Percentiles rank a stretch among this genome's conserved stretches.
phyloP scores from a whole-genome alignment of 2,888 invertebrate species.

The Ophonus ardosiacus region DNA sequence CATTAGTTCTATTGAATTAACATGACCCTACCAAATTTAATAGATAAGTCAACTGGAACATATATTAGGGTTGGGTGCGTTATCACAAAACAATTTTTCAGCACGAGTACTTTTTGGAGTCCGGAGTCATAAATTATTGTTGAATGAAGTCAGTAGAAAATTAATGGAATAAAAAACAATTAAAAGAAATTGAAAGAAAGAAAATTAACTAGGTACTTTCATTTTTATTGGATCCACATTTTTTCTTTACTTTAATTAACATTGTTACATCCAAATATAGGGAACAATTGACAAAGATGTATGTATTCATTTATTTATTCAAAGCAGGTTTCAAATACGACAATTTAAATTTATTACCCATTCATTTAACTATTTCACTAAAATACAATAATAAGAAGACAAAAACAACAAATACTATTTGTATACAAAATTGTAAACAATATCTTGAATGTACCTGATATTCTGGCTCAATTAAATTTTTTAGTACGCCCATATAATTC shows the following conservation, averaged over 20 bases:
- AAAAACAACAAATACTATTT: too few species aligned
- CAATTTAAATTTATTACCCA: neutral
- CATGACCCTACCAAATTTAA: conserved; percentile 39
- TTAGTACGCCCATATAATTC: too few species aligned
- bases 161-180: neutral
- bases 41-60: conserved; percentile 10
- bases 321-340: neutral
- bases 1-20: conserved; percentile 42
- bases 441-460: too few species aligned
- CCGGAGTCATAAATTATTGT: neutral
- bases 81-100: conserved; percentile 1
- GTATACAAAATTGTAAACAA: too few species aligned
- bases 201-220: neutral
- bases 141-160: too few species aligned
- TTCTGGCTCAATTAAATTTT: too few species aligned
- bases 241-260: neutral
- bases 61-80: conserved; percentile 4
- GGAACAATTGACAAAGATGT: neutral
- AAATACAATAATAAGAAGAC: neutral
- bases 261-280: neutral
- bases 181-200: neutral
- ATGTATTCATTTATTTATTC: neutral
- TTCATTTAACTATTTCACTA: neutral
- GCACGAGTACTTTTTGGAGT: neutral
- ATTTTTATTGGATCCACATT: neutral